These are phyloP conservation scores for Napeogenes inachia DNA, from an alignment of 2,888 invertebrate species.

Conservation along the genomic window DNA sequence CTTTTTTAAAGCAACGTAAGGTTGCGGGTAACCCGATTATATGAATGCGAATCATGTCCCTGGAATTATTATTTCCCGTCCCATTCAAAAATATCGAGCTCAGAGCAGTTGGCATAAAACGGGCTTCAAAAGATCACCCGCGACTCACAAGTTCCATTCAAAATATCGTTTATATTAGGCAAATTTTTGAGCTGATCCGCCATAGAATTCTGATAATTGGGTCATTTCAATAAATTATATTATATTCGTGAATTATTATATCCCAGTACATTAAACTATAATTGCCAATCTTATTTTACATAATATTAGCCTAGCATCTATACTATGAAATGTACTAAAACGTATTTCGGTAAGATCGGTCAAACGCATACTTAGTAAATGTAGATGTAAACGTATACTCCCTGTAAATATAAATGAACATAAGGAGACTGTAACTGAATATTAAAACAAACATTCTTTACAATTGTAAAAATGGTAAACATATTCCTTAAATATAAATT, in stretches of 20 bases:
- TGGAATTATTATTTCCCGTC: slow-evolving; percentile 24
- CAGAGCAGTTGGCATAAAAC: slow-evolving; percentile 25
- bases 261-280: too few relatives aligned
- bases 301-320: background rate
- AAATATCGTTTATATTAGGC: slow-evolving; percentile 16
- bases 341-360: slow-evolving; percentile 2
- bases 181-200: slow-evolving; percentile 4
- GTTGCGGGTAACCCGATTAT: slow-evolving; percentile 10
- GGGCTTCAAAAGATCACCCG: slow-evolving; percentile 24
- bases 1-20: too few relatives aligned
- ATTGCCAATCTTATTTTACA: too few relatives aligned
- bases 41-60: slow-evolving; percentile 25
- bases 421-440: background rate
- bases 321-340: background rate
- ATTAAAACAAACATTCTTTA: background rate
- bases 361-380: background rate
- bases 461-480: too few relatives aligned
- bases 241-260: background rate
- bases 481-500: too few relatives aligned
- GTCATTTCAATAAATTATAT: background rate
- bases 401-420: background rate
- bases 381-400: background rate
- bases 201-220: slow-evolving; percentile 7
- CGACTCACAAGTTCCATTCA: slow-evolving; percentile 18
- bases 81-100: slow-evolving; percentile 11